Evolutionary conservation across 2,797 vertebrate species (phyloP), one percentile per base, ranked within the genome.

Genomic region (Epinephelus awoara): DNA sequence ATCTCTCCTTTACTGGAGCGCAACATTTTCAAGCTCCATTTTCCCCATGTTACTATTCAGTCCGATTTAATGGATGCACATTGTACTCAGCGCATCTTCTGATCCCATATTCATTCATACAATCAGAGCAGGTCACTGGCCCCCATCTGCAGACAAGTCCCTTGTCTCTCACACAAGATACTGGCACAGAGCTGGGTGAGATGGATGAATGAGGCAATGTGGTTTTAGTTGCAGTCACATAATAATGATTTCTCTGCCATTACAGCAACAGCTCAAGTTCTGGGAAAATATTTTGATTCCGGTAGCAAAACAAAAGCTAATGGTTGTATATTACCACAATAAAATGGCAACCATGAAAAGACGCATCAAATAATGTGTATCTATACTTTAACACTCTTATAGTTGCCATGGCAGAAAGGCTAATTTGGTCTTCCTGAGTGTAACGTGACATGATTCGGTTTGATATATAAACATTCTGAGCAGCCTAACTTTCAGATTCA

Each of bases 81-180:
- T 47, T 67, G 79, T 75, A 64, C 85, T 74, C 27, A 19, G 70
- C 72, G 59, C 77, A 72, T 83, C 77, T 52, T 79, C 77, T 72
- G 80, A 86, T 87, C 82, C 46, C 40, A 72, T 83, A 86, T 87
- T 82, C 75, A 83, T 83, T 87, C 85, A 77, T 69, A 79, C 82
- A 85, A 75, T 83, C 80, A 55, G 49, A 54, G 75, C 72, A 83
- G 89, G 85, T 85, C 87, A 79, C 51, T 68, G 75, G 73, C 85
- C 89, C 75, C 76, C 75, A 78, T 91, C 74, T 72, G 29, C 71
- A 80, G 74, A 80, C 79, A 77, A 77, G 77, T 69, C 79, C 70
- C 75, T 9, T 52, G 50, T 57, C 77, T 74, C 70, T 66, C 50
- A 71, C 8, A 2, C 54, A 29, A 80, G 61, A 85, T 77, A 83